Evolutionary conservation across 2,113 vertebrate species (phyloP), one percentile per base, ranked within the genome.

Genomic region (Halichoerus grypus): DNA sequence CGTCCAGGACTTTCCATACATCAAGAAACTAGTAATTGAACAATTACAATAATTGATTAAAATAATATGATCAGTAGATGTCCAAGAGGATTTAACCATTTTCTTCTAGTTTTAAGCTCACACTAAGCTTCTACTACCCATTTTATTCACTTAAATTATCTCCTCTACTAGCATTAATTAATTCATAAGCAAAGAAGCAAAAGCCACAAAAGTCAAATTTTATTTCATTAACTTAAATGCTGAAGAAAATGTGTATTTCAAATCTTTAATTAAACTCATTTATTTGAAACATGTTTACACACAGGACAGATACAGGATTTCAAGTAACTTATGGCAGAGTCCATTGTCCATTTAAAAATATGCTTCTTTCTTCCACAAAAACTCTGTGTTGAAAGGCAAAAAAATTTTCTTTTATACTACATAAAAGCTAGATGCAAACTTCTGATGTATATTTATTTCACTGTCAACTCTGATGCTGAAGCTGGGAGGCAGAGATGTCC

Each of bases 151-250:
- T 55, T 57, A 36, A 61, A 63, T 79, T 79, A 39, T 36, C 13
- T 80, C 55, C 12, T 93, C 49, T 36, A 46, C 14, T 88, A 39
- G 22, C 16, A 91, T 79, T 84, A 84, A 80, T 42, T 72, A 80
- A 8, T 87, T 91, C 36, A 76, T 39, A 96, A 88, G 49, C 42
- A 92, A 97, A 96, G 55, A 28, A 88, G 49, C 51, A 94, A 97
- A 97, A 72, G 28, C 53, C 94, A 79, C 28, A 94, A 80, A 71
- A 88, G 61, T 83, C 67, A 76, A 87, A 90, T 82, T 59, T 98
- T 98, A 98, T 98, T 98, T 97, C 9, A 97, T 96, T 96, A 97
- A 97, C 65, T 97, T 97, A 91, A 95, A 97, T 97, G 86, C 61
- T 95, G 49, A 93, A 67, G 59, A 98, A 93, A 95, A 90, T 94